Base-by-base conservation (phyloP, 2,113 vertebrate genomes). In the Pseudopipra pipra region DNA sequence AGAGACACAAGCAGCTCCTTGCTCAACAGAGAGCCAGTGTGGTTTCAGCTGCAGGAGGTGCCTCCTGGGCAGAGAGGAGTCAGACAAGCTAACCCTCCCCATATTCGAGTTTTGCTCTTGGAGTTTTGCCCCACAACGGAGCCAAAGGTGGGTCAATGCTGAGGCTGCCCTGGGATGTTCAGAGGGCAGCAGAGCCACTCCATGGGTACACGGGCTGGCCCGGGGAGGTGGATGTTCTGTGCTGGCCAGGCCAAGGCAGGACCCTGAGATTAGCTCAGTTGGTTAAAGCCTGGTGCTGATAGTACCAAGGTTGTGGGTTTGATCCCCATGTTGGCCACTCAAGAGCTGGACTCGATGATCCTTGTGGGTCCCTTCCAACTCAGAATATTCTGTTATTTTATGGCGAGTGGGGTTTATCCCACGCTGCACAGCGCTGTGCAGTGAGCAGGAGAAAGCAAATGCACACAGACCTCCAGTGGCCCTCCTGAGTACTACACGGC, bases 391-490 rank as follows among this genome's bases (percentile, higher is more conserved):
- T 37, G 7, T 9, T 23, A 11, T 59, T 59, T 23, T 25, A 11
- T 17, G 58, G 2, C 1, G 7, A 47, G 44, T 0, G 12, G 66
- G 58, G 11, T 37, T 73, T 27, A 2, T 30, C 47, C 74, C 22
- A 47, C 65, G 0, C 55, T 4, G 31, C 2, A 75, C 51, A 8
- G 79, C 17, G 12, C 87, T 15, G 8, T 0, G 2, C 39, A 1
- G 37, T 1, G 23, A 68, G 4, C 43, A 2, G 28, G 70, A 21
- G 67, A 72, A 47, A n/a, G 67, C 59, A 10, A 92, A 86, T 0
- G 55, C 55, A 44, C 90, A 4, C 95, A 96, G 95, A 89, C 93
- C 87, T 96, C 93, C 93, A 88, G 95, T 28, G 90, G 96, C 37
- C 14, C 82, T 89, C 11, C 67, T 55, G 3, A 71, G 91, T 47